Percentiles rank a stretch among this genome's conserved stretches.
These are phyloP conservation scores for Sakesphorus luctuosus DNA, from an alignment of 2,113 vertebrate species.

Conservation along the genomic window DNA sequence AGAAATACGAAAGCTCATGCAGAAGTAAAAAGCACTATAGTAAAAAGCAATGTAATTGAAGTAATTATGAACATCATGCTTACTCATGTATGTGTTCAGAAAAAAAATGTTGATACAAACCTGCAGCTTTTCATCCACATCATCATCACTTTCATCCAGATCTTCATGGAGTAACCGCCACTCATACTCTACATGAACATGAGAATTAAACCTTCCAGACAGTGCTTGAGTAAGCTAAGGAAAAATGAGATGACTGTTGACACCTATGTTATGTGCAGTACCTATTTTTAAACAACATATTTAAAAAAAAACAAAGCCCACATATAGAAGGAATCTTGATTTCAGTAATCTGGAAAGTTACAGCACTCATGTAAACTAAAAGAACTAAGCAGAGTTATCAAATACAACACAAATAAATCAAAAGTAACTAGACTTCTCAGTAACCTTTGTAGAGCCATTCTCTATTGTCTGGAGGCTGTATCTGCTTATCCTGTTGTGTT, in stretches of 20 bases:
- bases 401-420: not conserved
- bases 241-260: not conserved
- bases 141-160: constrained; percentile 95
- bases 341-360: not conserved
- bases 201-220: constrained; percentile 92
- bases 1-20: not conserved
- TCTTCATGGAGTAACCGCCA: constrained; percentile 93
- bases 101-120: constrained; percentile 17
- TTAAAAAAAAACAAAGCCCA: not conserved
- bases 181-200: constrained; percentile 96
- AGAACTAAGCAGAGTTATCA: not conserved
- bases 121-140: constrained; percentile 91
- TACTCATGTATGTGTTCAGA: not conserved
- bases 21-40: not conserved
- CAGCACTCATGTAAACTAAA: not conserved
- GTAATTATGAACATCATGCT: not conserved
- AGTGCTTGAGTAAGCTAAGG: constrained; percentile 88
- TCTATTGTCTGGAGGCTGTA: not conserved
- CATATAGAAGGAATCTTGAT: not conserved
- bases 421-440: not conserved
- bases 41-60: not conserved
- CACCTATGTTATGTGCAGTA: accelerated
- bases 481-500: not conserved
- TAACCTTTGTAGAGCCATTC: not conserved
- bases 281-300: not conserved